Evolutionary conservation across 1,140 invertebrate species (phyloP).

Genomic region (Apis mellifera): DNA sequence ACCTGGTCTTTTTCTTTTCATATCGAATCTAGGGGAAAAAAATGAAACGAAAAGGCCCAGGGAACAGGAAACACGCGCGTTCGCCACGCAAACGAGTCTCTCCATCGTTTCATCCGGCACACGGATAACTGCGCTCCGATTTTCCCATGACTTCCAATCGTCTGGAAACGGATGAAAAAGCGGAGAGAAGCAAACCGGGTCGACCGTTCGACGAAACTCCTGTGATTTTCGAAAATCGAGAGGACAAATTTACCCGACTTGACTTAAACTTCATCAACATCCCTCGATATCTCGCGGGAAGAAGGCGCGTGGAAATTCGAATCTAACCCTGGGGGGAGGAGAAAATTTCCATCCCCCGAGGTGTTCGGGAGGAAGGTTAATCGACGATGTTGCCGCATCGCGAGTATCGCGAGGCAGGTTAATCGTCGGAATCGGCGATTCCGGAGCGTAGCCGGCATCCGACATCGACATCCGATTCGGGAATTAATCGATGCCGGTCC

Average conservation of each 20-base stretch:
- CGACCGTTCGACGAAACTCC: too few relatives aligned
- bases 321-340: too few relatives aligned
- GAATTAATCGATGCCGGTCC: conserved; percentile 64
- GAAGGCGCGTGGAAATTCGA: too few relatives aligned
- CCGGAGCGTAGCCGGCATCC: conserved; percentile 38
- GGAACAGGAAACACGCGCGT: conserved; percentile 20
- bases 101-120: neutral
- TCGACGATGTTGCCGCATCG: neutral
- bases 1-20: neutral
- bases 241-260: too few relatives aligned
- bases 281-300: too few relatives aligned
- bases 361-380: neutral
- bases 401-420: conserved; percentile 6
- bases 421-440: conserved; percentile 52
- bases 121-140: too few relatives aligned
- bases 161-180: neutral
- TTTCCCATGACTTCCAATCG: conserved; percentile 29
- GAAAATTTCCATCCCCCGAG: neutral
- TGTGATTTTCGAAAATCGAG: too few relatives aligned
- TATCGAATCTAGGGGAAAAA: neutral
- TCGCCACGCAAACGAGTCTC: conserved; percentile 31
- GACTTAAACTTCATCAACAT: too few relatives aligned
- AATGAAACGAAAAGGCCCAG: neutral
- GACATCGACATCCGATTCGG: conserved; percentile 64
- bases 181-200: too few relatives aligned